Evolutionary conservation across 1,140 invertebrate species (phyloP), one percentile per base, ranked within the genome.

Genomic region (Drosophila neocordata): DNA sequence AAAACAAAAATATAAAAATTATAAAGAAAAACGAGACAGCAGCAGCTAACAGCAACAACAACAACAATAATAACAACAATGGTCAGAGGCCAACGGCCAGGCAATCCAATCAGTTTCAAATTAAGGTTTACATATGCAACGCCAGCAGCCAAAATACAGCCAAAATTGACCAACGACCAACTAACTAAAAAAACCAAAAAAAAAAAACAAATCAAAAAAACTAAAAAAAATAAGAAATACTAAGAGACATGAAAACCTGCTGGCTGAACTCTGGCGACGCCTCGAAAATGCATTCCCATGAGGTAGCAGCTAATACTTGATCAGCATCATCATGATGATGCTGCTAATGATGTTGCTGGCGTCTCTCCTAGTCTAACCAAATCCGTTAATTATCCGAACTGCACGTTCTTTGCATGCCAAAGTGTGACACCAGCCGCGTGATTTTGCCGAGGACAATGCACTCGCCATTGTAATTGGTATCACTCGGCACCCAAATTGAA

Each of bases 51-150:
- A 48, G 11, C 41, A 48, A 48, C 41, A 48, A 48, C 4, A 58
- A 58, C 22, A 38, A n/a, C 37, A 48, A 20, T 15, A 48, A 48
- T 15, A 48, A 48, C 4, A 58, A 59, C 31, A 59, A 34, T 56
- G 31, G 31, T 56, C 53, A 69, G 71, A 51, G 64, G 68, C 77
- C 68, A 83, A 79, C 72, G 69, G 69, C 66, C 65, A 69, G 55
- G 63, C 82, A 87, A 88, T 88, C 82, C 78, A 85, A 85, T 85
- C 82, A 85, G 82, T 88, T 87, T 88, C 83, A 75, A 85, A 85
- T 85, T 85, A 85, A 87, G 74, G 82, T 82, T 78, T 87, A 78
- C 82, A 82, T 84, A 84, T 84, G 80, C 81, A 67, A 77, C 73
- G 38, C 73, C 66, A 62, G 64, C 77, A 72, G 48, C 58, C 65